Base-by-base conservation (phyloP, 2,888 invertebrate genomes). In the Heteromurus nitidus region DNA sequence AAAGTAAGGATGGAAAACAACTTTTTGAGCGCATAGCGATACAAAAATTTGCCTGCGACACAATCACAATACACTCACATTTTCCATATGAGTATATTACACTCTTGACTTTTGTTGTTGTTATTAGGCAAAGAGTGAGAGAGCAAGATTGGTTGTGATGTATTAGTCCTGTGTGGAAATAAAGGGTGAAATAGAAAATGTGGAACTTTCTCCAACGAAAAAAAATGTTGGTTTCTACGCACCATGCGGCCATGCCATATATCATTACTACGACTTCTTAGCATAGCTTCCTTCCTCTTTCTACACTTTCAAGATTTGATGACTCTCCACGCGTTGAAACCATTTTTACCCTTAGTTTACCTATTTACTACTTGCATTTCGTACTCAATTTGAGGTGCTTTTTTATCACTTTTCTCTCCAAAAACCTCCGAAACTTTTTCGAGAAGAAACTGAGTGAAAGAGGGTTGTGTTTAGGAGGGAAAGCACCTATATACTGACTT, bases 161-260 rank as follows among this genome's bases (percentile, higher is more conserved):
- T 55, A 74, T 74, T 74, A 58, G 24, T 31, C 30, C 65, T 42
- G 53, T 5, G 64, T 65, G 74, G 11, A 18, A 47, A 24, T 16
- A 26, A 31, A 67, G 1, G 26, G 9, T 28, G 30, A 22, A 47
- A 26, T 44, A 65, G 55, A 58, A 53, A 44, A 60, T 58, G 42
- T 73, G 13, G 42, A 65, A 55, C 26, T 47, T 67, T n/a, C 47
- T n/a, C n/a, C n/a, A n/a, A n/a, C n/a, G n/a, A n/a, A 11, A 24
- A 60, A 60, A 55, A 44, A 18, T 30, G 31, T 72, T 9, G 13
- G 1, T 50, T 60, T 44, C 18, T 47, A 64, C 16, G 36, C 67
- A 67, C 64, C 75, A 67, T 75, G 75, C 58, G 67, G n/a, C 68
- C 28, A 44, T 31, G 67, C 22, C 75, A 60, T 75, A 75, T 75